phyloP scores from a whole-genome alignment of 2,888 invertebrate genomes.

The Lathronympha strigana region DNA sequence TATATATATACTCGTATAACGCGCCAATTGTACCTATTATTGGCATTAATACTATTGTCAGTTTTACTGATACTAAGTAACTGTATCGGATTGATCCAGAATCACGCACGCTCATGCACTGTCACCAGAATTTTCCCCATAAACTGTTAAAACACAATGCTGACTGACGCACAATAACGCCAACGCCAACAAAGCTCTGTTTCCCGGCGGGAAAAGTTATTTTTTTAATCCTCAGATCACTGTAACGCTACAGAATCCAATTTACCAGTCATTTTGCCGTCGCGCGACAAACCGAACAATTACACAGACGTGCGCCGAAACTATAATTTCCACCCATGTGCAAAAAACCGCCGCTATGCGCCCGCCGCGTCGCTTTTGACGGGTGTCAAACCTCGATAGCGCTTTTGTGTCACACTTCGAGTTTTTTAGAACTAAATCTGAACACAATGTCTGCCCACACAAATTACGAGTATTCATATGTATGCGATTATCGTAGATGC shows the following conservation, averaged over 20 bases:
- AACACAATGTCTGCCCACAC: slow-evolving; percentile 75
- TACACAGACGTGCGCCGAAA: slow-evolving; percentile 79
- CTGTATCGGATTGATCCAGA: slow-evolving; percentile 1
- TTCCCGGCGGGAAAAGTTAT: slow-evolving; percentile 22
- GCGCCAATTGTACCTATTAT: background rate
- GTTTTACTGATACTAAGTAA: background rate
- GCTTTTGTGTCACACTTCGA: slow-evolving; percentile 68
- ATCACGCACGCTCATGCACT: background rate
- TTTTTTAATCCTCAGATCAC: slow-evolving; percentile 57
- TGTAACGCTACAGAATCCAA: slow-evolving; percentile 75
- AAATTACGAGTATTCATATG: slow-evolving; percentile 72
- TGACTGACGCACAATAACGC: slow-evolving; percentile 22
- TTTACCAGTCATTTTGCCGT: slow-evolving; percentile 67
- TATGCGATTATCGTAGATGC: slow-evolving; percentile 76
- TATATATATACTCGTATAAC: too few relatives aligned
- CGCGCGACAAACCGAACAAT: slow-evolving; percentile 81
- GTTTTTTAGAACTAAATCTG: slow-evolving; percentile 59
- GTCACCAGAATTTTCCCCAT: slow-evolving; percentile 13
- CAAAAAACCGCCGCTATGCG: slow-evolving; percentile 70
- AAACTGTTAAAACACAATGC: slow-evolving; percentile 10
- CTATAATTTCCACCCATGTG: slow-evolving; percentile 75
- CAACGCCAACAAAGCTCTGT: slow-evolving; percentile 17
- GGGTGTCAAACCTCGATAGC: slow-evolving; percentile 76
- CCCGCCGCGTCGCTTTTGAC: slow-evolving; percentile 76
- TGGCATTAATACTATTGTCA: background rate